Base-by-base conservation (phyloP, 2,797 vertebrate species). In the Siniperca obscura region DNA sequence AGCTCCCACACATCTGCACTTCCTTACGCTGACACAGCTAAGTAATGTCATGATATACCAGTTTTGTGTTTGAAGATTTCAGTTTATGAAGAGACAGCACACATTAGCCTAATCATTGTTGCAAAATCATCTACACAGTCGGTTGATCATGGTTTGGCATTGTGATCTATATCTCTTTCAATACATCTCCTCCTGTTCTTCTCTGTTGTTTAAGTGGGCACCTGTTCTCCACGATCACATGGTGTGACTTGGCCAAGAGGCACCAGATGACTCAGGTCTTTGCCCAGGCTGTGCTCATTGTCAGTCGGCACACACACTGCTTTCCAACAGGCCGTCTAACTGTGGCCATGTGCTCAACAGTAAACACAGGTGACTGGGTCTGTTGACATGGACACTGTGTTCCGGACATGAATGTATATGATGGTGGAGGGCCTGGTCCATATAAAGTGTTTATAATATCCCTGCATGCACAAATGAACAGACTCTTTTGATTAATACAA, bases 251-350 rank as follows among this genome's bases (percentile, higher is more conserved):
- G 90, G 92, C 92, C 21, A 72, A 77, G 55, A 83, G 55, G 72
- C 72, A 82, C 44, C 70, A 71, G 86, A 91, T 95, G 91, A 94
- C 87, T 93, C 91, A 93, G 93, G 92, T 83, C 88, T 90, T 90
- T 88, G 83, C 83, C 76, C 82, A 76, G 89, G 74, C 89, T 69
- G 81, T 62, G 81, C 87, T 91, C 81, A 86, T 93, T 89, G 90
- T 90, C 84, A 89, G 82, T 92, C 82, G 14, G 78, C 48, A 56
- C 87, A 85, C 89, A 90, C 71, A 53, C 77, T 66, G 84, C 78
- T 85, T 85, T 81, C 85, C 86, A 88, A 76, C 83, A 76, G 85
- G 80, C 84, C 30, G 59, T 78, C 75, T 91, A 80, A 82, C 89
- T 85, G 87, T 61, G 88, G 81, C 91, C 89, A 91, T 92, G 91